These are phyloP conservation scores for Eremophila alpestris DNA, from an alignment of 2,797 vertebrate species.

Conservation along the genomic window DNA sequence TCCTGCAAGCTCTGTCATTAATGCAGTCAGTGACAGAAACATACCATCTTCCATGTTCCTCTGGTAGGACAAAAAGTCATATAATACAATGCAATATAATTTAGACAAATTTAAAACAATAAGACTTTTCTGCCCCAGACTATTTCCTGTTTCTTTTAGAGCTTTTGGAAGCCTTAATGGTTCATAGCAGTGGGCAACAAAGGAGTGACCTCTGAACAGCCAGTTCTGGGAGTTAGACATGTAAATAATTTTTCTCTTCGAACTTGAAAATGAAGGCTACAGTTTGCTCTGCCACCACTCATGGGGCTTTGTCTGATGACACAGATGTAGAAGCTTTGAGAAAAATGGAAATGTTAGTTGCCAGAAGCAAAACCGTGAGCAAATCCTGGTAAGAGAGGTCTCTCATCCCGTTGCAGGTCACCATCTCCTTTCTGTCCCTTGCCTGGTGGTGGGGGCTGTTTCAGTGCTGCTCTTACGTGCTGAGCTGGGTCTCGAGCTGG, in stretches of 20 bases:
- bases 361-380: constrained; percentile 12
- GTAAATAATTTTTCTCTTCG: background rate
- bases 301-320: background rate
- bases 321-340: background rate
- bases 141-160: background rate
- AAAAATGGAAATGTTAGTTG: constrained; percentile 26
- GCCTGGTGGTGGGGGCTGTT: background rate
- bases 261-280: constrained; percentile 19
- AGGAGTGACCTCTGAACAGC: background rate
- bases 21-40: background rate
- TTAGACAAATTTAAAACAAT: background rate
- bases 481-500: background rate
- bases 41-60: background rate
- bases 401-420: background rate
- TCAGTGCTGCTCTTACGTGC: background rate
- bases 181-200: background rate
- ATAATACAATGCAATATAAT: background rate
- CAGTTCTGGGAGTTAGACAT: background rate
- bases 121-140: background rate
- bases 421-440: background rate
- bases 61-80: background rate
- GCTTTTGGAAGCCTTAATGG: background rate
- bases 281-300: constrained; percentile 10
- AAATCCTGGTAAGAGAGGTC: background rate
- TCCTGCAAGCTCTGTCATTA: background rate